Evolutionary conservation across 2,113 vertebrate genomes (phyloP).

Genomic region (Gymnarchus niloticus): DNA sequence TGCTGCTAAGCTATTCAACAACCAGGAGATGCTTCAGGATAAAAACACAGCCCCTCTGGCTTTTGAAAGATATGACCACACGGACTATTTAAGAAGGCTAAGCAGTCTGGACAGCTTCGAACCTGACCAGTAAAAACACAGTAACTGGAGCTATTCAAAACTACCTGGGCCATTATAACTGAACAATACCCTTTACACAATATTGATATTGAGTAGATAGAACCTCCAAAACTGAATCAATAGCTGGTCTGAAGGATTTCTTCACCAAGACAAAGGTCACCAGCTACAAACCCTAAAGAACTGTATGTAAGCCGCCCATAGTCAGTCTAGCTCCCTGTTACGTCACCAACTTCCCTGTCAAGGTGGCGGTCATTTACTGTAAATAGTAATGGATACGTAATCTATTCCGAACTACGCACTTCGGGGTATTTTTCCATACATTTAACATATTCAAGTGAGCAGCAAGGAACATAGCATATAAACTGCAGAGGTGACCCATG

Average conservation of each 20-base stretch:
- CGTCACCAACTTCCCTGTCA: neutral
- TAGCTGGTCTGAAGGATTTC: neutral
- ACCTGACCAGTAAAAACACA: neutral
- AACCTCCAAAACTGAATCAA: neutral
- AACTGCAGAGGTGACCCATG: neutral
- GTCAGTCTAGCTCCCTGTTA: neutral
- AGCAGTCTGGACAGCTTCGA: neutral
- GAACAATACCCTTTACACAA: neutral
- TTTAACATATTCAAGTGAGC: too few relatives aligned
- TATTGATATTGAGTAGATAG: neutral
- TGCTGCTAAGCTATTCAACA: neutral
- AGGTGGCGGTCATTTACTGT: neutral
- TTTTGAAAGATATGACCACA: neutral
- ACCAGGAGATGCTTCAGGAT: neutral
- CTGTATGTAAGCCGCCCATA: neutral
- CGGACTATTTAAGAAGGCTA: neutral
- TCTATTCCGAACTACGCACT: neutral
- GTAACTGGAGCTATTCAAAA: neutral
- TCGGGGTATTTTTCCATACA: neutral
- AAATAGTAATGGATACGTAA: neutral
- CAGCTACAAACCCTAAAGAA: neutral
- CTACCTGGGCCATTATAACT: neutral
- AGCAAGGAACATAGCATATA: neutral
- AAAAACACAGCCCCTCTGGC: neutral
- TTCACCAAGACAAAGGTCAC: neutral